phyloP scores from a whole-genome alignment of 1,140 invertebrate species.

The Apis mellifera region Amel_HAv3.1 CM009939.2:5594001-5594500 shows the following conservation, averaged over 20 bases:
- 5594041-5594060: constrained; percentile 72
- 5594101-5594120: constrained; percentile 70
- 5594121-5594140: constrained; percentile 18
- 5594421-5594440: constrained; percentile 31
- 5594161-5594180: no score
- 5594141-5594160: constrained; percentile 46
- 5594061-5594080: constrained; percentile 72
- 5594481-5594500: not conserved
- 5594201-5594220: not conserved
- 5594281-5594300: constrained; percentile 52
- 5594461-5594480: not conserved
- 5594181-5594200: not conserved
- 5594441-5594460: constrained; percentile 13
- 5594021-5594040: not conserved
- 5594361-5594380: constrained; percentile 77
- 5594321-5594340: constrained; percentile 76
- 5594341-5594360: constrained; percentile 77
- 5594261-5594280: constrained; percentile 60
- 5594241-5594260: not conserved
- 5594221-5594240: constrained; percentile 44
- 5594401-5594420: constrained; percentile 38
- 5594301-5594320: constrained; percentile 77
- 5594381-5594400: constrained; percentile 66
- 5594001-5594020: constrained; percentile 51
- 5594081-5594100: constrained; percentile 72